These are phyloP conservation scores for Periparus ater DNA, from an alignment of 2,797 vertebrate species.

Conservation along the genomic window DNA sequence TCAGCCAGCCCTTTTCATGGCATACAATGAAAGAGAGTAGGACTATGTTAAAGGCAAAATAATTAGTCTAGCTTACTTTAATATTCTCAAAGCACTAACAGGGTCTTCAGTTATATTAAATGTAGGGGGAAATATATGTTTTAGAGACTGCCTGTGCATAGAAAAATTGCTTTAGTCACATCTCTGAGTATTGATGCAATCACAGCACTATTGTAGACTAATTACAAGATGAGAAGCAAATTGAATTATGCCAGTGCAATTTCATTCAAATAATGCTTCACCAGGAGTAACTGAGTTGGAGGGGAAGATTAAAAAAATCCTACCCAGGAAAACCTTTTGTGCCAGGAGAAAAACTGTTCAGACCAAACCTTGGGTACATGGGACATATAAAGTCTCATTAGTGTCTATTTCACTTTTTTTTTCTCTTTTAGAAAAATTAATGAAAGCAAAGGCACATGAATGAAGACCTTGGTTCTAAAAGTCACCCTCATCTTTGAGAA, in stretches of 20 bases:
- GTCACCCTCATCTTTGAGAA: not conserved
- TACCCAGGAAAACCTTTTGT: not conserved
- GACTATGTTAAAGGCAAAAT: not conserved
- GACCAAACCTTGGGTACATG: not conserved
- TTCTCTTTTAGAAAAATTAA: not conserved
- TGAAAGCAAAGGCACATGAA: not conserved
- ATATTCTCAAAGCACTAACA: not conserved
- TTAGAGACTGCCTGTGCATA: not conserved
- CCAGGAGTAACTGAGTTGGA: not conserved
- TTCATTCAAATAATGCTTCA: not conserved
- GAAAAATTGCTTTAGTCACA: not conserved
- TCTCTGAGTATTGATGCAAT: not conserved
- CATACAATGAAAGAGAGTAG: not conserved
- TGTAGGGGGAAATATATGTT: not conserved
- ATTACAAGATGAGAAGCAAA: conserved; percentile 4
- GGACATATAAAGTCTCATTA: not conserved
- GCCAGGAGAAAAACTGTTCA: not conserved
- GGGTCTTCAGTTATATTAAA: not conserved
- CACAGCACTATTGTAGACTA: not conserved
- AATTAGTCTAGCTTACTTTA: not conserved
- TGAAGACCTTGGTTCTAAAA: not conserved
- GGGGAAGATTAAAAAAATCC: not conserved
- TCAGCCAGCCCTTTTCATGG: not conserved
- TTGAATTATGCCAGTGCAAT: not conserved
- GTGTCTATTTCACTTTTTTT: not conserved